These are phyloP conservation scores for Hipparchia sbordonii DNA, from an alignment of 2,888 invertebrate genomes.

Conservation along the genomic window DNA sequence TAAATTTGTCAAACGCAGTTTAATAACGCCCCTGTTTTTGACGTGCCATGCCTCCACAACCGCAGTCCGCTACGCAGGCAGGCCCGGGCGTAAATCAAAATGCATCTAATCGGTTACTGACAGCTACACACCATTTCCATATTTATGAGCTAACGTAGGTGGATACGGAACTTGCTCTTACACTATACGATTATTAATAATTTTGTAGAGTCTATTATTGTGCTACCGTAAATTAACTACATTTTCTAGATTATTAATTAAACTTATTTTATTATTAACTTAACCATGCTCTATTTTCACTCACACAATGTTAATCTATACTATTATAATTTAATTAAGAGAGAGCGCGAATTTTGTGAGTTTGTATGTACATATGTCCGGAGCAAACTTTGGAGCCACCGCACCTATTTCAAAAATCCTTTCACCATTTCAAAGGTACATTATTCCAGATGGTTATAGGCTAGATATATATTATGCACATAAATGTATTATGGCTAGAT, in stretches of 20 bases:
- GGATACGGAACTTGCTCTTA: conserved; percentile 3
- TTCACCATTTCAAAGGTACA: too few relatives aligned
- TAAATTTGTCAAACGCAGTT: conserved; percentile 56
- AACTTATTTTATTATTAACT: too few relatives aligned
- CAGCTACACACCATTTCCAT: conserved; percentile 33
- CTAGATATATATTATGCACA: too few relatives aligned
- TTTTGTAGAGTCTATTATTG: neutral
- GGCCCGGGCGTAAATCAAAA: conserved; percentile 54
- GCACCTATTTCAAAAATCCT: too few relatives aligned
- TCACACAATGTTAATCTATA: too few relatives aligned
- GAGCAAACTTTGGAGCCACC: too few relatives aligned
- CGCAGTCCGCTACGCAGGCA: conserved; percentile 37
- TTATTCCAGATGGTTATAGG: too few relatives aligned
- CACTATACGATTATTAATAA: neutral
- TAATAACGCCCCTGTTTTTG: conserved; percentile 53
- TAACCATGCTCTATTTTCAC: neutral
- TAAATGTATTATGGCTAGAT: too few relatives aligned
- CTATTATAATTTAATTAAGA: too few relatives aligned
- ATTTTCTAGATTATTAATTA: too few relatives aligned
- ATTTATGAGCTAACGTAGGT: conserved; percentile 28
- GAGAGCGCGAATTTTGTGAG: too few relatives aligned
- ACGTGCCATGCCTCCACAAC: conserved; percentile 51
- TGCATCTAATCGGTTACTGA: conserved; percentile 44
- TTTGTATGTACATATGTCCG: too few relatives aligned
- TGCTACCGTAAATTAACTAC: neutral